Conservation (phyloP, 2,797 vertebrate genomes). For the Sebastes minor region DNA sequence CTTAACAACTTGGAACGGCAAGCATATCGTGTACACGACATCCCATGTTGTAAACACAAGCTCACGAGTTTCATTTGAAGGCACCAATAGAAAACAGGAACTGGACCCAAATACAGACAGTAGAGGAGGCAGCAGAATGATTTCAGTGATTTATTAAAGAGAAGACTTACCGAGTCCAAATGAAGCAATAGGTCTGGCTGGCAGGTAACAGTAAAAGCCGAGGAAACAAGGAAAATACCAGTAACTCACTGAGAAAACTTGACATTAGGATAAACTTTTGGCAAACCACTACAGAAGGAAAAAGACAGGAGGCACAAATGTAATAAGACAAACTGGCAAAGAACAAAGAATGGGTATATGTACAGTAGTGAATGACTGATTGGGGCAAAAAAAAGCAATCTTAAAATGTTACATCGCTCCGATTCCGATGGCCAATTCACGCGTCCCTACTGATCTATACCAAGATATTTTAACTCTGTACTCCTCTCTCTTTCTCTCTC, state of each 20-base stretch:
- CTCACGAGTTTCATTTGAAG: too few relatives aligned
- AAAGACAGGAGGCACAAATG: background rate
- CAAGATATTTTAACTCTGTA: constrained; percentile 2
- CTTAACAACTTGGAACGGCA: too few relatives aligned
- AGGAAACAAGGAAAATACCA: background rate
- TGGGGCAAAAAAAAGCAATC: background rate
- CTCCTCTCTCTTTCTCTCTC: constrained; percentile 12
- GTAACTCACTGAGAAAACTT: background rate
- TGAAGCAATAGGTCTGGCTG: background rate
- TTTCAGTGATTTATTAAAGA: background rate
- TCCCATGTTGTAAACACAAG: too few relatives aligned
- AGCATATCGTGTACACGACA: too few relatives aligned
- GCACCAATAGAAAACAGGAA: too few relatives aligned
- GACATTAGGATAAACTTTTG: background rate
- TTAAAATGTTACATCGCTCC: background rate
- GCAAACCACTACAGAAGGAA: background rate
- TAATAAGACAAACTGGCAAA: background rate
- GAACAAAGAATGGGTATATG: background rate
- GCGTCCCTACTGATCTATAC: background rate
- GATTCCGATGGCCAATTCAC: background rate
- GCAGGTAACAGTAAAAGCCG: background rate
- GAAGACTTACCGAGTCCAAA: background rate
- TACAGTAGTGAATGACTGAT: background rate
- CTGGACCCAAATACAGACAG: background rate
- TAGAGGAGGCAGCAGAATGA: background rate